phyloP scores from a whole-genome alignment of 2,888 invertebrate genomes.

The Dusona sp. region DNA sequence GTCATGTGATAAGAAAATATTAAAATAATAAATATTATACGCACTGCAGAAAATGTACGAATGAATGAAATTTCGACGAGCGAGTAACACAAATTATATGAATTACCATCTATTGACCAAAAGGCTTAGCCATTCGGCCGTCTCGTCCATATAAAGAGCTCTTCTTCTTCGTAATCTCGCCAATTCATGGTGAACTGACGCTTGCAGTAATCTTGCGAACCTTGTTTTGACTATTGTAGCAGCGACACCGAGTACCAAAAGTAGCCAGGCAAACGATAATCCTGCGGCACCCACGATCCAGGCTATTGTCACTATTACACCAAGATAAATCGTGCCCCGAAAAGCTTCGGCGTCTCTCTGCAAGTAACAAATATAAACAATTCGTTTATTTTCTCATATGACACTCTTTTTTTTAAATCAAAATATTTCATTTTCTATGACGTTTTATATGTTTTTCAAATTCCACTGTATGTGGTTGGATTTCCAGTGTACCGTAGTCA shows the following conservation, averaged over 20 bases:
- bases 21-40: background rate
- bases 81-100: background rate
- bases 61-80: background rate
- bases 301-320: conserved; percentile 78
- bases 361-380: conserved; percentile 20
- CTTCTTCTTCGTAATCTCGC: conserved; percentile 84
- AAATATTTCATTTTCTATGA: background rate
- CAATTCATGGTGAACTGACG: conserved; percentile 80
- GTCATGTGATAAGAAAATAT: too few relatives aligned
- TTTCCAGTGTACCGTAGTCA: too few relatives aligned
- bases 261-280: conserved; percentile 83
- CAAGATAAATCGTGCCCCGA: conserved; percentile 78
- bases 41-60: background rate
- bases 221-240: conserved; percentile 79
- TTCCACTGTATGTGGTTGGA: background rate
- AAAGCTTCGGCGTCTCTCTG: conserved; percentile 80
- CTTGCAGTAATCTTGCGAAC: conserved; percentile 79
- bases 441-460: background rate
- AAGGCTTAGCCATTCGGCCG: conserved; percentile 86
- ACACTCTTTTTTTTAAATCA: background rate
- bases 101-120: conserved; percentile 86
- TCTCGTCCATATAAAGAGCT: conserved; percentile 85
- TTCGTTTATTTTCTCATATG: background rate
- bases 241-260: conserved; percentile 81
- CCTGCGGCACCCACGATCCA: conserved; percentile 83